Evolutionary conservation across 1,140 invertebrate genomes (phyloP).

Genomic region (Trichomalopsis sarcophagae): DNA sequence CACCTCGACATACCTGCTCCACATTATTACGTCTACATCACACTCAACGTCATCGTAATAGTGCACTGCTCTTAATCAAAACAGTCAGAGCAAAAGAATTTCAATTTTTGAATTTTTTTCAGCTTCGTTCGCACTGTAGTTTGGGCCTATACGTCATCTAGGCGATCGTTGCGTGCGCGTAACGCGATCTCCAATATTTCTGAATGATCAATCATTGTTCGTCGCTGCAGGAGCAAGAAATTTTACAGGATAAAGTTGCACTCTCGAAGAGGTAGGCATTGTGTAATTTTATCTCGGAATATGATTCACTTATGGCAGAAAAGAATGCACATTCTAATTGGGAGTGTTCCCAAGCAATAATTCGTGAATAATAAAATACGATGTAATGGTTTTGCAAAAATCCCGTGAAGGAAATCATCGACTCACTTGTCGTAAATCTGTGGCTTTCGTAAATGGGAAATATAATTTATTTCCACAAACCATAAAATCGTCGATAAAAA

Average conservation of each 20-base stretch:
- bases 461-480: neutral
- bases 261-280: neutral
- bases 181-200: neutral
- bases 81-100: neutral
- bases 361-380: neutral
- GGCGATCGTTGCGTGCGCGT: no score
- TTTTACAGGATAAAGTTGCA: neutral
- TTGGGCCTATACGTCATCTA: no score
- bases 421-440: neutral
- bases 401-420: neutral
- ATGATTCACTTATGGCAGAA: neutral
- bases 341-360: neutral
- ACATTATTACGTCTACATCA: neutral
- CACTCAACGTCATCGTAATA: neutral
- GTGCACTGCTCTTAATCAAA: neutral
- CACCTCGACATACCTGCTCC: neutral
- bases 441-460: no score
- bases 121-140: neutral
- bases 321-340: neutral
- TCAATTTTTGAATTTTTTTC: no score
- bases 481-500: no score
- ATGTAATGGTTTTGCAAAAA: neutral
- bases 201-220: conserved; percentile 18
- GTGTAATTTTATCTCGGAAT: neutral
- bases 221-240: neutral